Conservation (phyloP, 2,113 vertebrate genomes). For the Eubucco bourcierii region DNA sequence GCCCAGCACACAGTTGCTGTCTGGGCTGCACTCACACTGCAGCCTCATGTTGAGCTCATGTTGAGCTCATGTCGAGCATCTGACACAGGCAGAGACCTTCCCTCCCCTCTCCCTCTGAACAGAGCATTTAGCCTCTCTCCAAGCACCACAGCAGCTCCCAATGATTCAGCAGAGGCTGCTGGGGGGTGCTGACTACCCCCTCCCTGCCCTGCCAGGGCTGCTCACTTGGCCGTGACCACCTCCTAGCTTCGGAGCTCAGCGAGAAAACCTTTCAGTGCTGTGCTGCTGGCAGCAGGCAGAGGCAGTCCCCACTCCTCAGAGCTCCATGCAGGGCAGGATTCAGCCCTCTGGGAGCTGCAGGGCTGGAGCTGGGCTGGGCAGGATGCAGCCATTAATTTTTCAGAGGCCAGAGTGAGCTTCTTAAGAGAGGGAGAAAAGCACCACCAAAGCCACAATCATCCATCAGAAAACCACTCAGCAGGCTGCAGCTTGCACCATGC, state of each 20-base stretch:
- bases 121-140: background rate
- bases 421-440: background rate
- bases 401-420: background rate
- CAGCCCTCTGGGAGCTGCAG: background rate
- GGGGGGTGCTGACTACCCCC: background rate
- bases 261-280: background rate
- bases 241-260: background rate
- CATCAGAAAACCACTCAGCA: background rate
- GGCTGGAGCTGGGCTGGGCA: background rate
- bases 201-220: background rate
- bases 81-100: background rate
- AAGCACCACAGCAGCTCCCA: background rate
- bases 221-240: background rate
- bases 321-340: background rate
- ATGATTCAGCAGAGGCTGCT: background rate
- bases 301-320: background rate
- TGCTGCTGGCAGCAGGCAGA: background rate
- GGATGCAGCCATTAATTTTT: background rate
- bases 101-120: background rate
- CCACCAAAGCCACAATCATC: rapidly evolving
- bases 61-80: too few species aligned
- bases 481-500: rapidly evolving
- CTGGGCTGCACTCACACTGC: too few species aligned
- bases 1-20: too few species aligned
- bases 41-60: too few species aligned